Base-by-base conservation (phyloP, 1,140 invertebrate species). In the Paracyclopina nana region DNA sequence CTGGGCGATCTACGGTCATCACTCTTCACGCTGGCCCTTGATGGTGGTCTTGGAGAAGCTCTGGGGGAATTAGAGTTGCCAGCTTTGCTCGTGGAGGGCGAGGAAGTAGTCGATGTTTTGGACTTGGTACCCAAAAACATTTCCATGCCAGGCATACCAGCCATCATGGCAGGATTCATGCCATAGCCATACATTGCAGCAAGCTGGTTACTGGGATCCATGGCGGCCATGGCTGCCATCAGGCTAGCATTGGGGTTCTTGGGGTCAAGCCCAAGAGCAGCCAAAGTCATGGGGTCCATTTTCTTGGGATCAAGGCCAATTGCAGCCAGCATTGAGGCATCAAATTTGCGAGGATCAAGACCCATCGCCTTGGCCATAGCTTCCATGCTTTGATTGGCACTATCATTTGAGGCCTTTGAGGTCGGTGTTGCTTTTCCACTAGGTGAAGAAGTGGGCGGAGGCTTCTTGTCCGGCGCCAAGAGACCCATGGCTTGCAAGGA, bases 171-270 rank as follows among this genome's bases (percentile, higher is more conserved):
- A 27, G 46, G 46, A 30, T 16, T 22, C 20, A n/a, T 20, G 31
- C 31, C 34, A 6, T 46, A 52, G 5, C 50, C 31, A 16, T 52
- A 52, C 6, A 52, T 14, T 1, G 53, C 16, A 6, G 53, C 53
- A 1, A 54, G 28, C 28, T 54, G 52, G 28, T 46, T 54, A 20
- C 26, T 53, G 20, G 53, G 53, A 29, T 54, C 53, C 51, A 54
- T 54, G 14, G 43, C 43, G 1, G 53, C 53, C 38, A 54, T 26
- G 20, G 50, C 50, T 18, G 50, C 50, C 34, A 52, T 46, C 25
- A 52, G 40, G 28, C 18, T 52, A 22, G 50, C 22, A 31, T 50
- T 50, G 16, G 48, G 53, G 26, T 53, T 54, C 31, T 54, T 54
- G 16, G 53, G 53, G 25, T 54, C 53, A 16, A 54, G 26, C 31